Conservation (phyloP, 2,888 invertebrate species). For the Macroteleia sp. region DNA sequence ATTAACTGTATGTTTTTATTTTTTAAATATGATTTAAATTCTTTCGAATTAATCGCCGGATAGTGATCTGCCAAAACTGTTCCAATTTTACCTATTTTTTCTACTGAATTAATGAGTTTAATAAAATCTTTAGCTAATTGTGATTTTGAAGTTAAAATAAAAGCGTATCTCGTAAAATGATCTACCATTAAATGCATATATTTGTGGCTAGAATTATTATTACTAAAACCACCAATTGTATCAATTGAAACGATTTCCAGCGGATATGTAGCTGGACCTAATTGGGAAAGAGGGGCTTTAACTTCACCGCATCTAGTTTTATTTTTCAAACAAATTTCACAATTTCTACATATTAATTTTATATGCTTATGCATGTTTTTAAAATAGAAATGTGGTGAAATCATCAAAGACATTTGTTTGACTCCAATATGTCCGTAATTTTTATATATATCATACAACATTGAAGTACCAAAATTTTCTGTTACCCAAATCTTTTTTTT, state of each 20-base stretch:
- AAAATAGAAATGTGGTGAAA: conserved; percentile 46
- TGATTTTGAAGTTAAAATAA: conserved; percentile 9
- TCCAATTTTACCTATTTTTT: neutral
- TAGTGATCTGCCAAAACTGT: conserved; percentile 14
- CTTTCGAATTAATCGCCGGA: conserved; percentile 8
- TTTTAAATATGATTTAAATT: conserved; percentile 40
- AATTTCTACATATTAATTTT: conserved; percentile 52
- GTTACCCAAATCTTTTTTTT: conserved; percentile 61
- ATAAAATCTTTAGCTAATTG: conserved; percentile 17
- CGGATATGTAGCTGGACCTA: conserved; percentile 65
- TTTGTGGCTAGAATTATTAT: conserved; percentile 69
- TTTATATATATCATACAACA: conserved; percentile 46
- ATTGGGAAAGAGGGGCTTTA: conserved; percentile 60
- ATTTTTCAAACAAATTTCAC: conserved; percentile 71
- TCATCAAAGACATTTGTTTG: conserved; percentile 53
- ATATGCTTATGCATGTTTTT: conserved; percentile 59
- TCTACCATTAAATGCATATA: conserved; percentile 53
- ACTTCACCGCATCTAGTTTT: conserved; percentile 67
- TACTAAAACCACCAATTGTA: conserved; percentile 73
- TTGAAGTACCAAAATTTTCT: conserved; percentile 53
- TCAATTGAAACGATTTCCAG: conserved; percentile 73
- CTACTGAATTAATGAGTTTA: conserved; percentile 4
- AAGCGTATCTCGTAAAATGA: conserved; percentile 22
- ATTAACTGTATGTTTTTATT: neutral
- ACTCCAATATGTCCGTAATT: conserved; percentile 56